Percentiles rank a stretch among this genome's conserved stretches.
These are phyloP conservation scores for Dasyurus viverrinus DNA, from an alignment of 2,113 vertebrate species.

Conservation along the genomic window DNA sequence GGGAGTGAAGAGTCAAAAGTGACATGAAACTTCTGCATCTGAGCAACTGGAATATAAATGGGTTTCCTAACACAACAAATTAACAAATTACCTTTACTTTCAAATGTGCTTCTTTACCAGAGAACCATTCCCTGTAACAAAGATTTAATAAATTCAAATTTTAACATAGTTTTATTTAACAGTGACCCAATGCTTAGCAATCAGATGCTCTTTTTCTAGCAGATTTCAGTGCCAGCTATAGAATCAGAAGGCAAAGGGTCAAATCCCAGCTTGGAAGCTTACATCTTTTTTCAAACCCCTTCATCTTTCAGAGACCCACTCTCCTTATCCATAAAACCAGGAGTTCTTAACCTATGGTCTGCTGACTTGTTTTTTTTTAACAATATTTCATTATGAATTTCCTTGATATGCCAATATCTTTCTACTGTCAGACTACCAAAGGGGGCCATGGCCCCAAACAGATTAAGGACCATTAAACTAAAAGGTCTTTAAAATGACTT, in stretches of 20 bases:
- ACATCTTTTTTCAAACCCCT: not conserved
- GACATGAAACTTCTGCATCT: not conserved
- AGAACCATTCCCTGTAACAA: too few species aligned
- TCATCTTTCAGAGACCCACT: not conserved
- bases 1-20: not conserved
- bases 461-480: not conserved
- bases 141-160: too few species aligned
- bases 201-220: not conserved
- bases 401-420: not conserved
- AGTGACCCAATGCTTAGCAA: not conserved
- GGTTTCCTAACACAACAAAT: not conserved
- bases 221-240: not conserved
- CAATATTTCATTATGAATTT: not conserved
- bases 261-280: not conserved
- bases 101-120: too few species aligned
- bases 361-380: not conserved
- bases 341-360: not conserved
- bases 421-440: not conserved
- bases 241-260: not conserved
- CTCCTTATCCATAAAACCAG: not conserved
- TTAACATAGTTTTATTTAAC: not conserved
- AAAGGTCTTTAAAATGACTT: not conserved
- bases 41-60: not conserved
- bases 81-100: too few species aligned
- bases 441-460: not conserved